Evolutionary conservation across 1,140 invertebrate species (phyloP).

Genomic region (Tetranychus cinnabarinus): DNA sequence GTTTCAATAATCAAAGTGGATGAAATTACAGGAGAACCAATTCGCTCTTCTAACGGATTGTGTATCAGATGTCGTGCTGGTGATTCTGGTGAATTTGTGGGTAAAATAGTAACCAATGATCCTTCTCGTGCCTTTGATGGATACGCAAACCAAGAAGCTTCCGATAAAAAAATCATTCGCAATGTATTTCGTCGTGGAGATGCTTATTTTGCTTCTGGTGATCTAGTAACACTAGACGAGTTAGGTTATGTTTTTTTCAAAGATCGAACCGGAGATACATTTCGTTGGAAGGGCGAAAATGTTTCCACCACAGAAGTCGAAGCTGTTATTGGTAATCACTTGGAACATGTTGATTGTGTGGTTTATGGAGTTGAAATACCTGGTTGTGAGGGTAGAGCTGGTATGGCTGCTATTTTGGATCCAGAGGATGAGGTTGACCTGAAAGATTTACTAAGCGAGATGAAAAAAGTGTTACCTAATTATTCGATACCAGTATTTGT

Average conservation of each 20-base stretch:
- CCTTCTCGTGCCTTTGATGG: constrained; percentile 34
- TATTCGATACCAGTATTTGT: constrained; percentile 76
- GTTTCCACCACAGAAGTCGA: constrained; percentile 95
- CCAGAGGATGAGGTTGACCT: constrained; percentile 28
- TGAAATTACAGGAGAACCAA: constrained; percentile 22
- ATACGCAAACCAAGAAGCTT: constrained; percentile 78
- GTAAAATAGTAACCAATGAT: constrained; percentile 56
- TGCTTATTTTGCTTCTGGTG: constrained; percentile 55
- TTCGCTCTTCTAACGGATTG: constrained; percentile 24
- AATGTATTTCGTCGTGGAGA: constrained; percentile 79
- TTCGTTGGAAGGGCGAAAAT: constrained; percentile 58
- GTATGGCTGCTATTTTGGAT: constrained; percentile 57
- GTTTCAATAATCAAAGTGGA: constrained; percentile 40
- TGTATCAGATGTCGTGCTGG: constrained; percentile 33
- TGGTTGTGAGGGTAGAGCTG: constrained; percentile 65
- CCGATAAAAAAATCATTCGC: constrained; percentile 71
- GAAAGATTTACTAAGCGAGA: constrained; percentile 13
- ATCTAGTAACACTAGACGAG: constrained; percentile 28
- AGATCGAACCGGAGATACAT: constrained; percentile 33
- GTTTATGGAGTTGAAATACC: constrained; percentile 80
- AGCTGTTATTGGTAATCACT: constrained; percentile 60
- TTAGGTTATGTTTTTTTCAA: constrained; percentile 32
- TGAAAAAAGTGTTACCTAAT: constrained; percentile 35
- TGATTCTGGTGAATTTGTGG: constrained; percentile 88
- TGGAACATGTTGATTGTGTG: constrained; percentile 67